A percentile compares a stretch with the other conserved stretches of the same genome.
Evolutionary conservation across 2,888 invertebrate species (phyloP).

Genomic region (Timandra comae): DNA sequence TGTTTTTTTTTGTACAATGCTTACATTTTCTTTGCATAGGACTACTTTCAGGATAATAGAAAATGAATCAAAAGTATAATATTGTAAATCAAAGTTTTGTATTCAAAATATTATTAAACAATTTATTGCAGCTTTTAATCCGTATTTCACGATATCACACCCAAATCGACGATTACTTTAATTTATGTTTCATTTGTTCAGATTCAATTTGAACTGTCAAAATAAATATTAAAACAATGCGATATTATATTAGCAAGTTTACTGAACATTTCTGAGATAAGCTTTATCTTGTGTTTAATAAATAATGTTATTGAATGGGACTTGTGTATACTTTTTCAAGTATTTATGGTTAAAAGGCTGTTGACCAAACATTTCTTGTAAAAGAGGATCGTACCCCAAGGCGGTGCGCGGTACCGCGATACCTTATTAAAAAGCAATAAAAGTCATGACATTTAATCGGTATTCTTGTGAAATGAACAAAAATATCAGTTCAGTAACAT

Average conservation of each 20-base stretch:
- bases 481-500: too few relatives aligned
- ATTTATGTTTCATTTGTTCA: slow-evolving; percentile 7
- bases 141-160: background rate
- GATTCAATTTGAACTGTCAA: slow-evolving; percentile 16
- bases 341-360: slow-evolving; percentile 26
- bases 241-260: slow-evolving; percentile 21
- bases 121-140: too few relatives aligned
- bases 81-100: too few relatives aligned
- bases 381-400: slow-evolving; percentile 26
- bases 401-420: slow-evolving; percentile 28
- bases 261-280: slow-evolving; percentile 26
- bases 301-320: slow-evolving; percentile 15
- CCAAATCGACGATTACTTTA: slow-evolving; percentile 9
- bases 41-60: too few relatives aligned
- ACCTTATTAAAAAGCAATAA: slow-evolving; percentile 59
- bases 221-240: slow-evolving; percentile 23
- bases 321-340: slow-evolving; percentile 10
- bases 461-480: slow-evolving; percentile 39
- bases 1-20: too few relatives aligned
- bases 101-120: too few relatives aligned
- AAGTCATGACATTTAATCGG: slow-evolving; percentile 44
- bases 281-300: slow-evolving; percentile 29
- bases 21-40: too few relatives aligned
- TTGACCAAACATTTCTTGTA: slow-evolving; percentile 31
- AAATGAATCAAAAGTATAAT: too few relatives aligned